Evolutionary conservation across 2,797 vertebrate genomes (phyloP).

Genomic region (Erethizon dorsatum): DNA sequence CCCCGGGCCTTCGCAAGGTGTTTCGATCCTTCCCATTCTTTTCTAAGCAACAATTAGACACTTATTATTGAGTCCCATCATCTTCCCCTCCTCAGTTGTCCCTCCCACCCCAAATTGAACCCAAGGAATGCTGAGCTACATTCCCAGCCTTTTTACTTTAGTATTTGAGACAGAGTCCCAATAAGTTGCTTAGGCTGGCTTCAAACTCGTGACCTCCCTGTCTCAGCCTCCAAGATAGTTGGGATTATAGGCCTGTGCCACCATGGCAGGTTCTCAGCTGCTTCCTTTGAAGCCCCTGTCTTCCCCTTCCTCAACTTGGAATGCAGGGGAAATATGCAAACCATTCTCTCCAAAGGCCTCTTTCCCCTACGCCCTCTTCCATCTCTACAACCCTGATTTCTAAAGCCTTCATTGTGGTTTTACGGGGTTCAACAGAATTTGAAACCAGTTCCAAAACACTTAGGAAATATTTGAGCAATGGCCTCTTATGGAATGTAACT

Average conservation of each 20-base stretch:
- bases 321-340: neutral
- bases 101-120: neutral
- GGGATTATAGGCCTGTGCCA: neutral
- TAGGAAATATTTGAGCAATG: conserved; percentile 63
- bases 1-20: neutral
- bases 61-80: neutral
- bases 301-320: neutral
- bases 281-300: neutral
- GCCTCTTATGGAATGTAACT: neutral
- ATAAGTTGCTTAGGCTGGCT: neutral
- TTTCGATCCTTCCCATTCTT: neutral
- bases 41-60: neutral
- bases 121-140: neutral
- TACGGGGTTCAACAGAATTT: conserved; percentile 52
- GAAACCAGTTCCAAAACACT: conserved; percentile 12
- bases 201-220: neutral
- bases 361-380: neutral
- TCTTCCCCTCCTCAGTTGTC: neutral
- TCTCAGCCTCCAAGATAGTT: neutral
- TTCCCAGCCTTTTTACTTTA: neutral
- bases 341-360: neutral
- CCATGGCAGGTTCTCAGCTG: neutral
- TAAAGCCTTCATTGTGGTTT: neutral
- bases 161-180: neutral
- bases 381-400: neutral